A percentile compares a stretch with the other conserved stretches of the same genome.
Evolutionary conservation across 2,888 invertebrate species (phyloP).

Genomic region (Dorcus hopei): DNA sequence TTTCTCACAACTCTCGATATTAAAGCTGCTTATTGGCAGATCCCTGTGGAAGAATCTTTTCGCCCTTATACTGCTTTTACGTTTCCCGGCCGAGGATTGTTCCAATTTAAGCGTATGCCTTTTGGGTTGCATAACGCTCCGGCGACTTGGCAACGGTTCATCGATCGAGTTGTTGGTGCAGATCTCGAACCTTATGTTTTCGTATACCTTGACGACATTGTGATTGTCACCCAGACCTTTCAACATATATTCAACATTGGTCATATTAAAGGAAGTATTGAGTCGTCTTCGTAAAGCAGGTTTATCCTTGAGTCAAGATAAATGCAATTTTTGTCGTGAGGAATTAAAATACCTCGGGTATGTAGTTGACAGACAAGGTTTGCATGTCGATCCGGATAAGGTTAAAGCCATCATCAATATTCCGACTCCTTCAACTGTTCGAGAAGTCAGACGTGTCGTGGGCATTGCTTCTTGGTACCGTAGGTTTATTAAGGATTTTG

Average conservation of each 20-base stretch:
- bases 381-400: no score
- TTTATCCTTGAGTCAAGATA: constrained; percentile 27
- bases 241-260: constrained; percentile 21
- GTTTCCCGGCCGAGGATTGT: constrained; percentile 11
- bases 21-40: constrained; percentile 34
- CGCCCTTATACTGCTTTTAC: constrained; percentile 21
- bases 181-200: not conserved
- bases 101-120: constrained; percentile 16
- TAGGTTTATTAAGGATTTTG: no score
- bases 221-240: constrained; percentile 16
- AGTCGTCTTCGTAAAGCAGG: constrained; percentile 17
- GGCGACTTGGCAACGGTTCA: constrained; percentile 12
- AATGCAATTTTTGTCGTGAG: constrained; percentile 24
- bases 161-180: constrained; percentile 1
- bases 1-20: no score
- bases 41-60: constrained; percentile 18
- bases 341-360: constrained; percentile 33
- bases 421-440: no score
- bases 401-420: no score
- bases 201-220: constrained; percentile 8
- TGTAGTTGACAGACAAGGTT: constrained; percentile 25
- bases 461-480: no score
- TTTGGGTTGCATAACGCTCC: no score
- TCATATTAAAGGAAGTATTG: constrained; percentile 20
- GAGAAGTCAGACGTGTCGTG: no score